Conservation (phyloP, 2,113 vertebrate species). For the Cichladusa arquata region DNA sequence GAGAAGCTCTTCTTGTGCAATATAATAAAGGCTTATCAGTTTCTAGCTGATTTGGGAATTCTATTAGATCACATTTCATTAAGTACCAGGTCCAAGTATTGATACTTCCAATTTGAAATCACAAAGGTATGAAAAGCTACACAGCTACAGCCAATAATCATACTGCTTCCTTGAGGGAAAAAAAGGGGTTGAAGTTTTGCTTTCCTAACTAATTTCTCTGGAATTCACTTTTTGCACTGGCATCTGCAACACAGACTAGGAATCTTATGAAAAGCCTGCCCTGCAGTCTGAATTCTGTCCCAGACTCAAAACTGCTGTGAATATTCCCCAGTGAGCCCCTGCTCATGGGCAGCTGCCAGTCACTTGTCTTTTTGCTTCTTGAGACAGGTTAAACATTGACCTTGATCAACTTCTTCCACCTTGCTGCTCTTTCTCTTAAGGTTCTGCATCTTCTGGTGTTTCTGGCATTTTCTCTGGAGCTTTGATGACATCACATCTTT, state of each 20-base stretch:
- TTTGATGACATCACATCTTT: background rate
- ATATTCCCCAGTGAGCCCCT: background rate
- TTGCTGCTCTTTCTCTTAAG: background rate
- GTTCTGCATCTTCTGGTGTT: background rate
- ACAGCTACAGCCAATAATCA: background rate
- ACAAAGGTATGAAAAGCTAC: background rate
- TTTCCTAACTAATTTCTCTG: background rate
- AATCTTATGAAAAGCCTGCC: background rate
- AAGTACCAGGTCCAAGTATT: background rate
- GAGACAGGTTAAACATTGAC: background rate
- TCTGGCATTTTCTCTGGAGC: background rate
- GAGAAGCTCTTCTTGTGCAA: background rate
- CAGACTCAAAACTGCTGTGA: background rate
- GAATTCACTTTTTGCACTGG: background rate
- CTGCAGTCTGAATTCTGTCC: background rate
- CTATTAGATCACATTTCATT: background rate
- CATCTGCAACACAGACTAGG: background rate
- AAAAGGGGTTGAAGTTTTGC: background rate
- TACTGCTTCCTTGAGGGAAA: background rate
- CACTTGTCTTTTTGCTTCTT: background rate
- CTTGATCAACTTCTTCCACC: background rate
- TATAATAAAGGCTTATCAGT: background rate
- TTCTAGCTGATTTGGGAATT: background rate
- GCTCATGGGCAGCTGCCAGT: background rate
- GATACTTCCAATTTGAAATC: background rate